phyloP scores from a whole-genome alignment of 2,888 invertebrate species.

The Blastobasis adustella region DNA sequence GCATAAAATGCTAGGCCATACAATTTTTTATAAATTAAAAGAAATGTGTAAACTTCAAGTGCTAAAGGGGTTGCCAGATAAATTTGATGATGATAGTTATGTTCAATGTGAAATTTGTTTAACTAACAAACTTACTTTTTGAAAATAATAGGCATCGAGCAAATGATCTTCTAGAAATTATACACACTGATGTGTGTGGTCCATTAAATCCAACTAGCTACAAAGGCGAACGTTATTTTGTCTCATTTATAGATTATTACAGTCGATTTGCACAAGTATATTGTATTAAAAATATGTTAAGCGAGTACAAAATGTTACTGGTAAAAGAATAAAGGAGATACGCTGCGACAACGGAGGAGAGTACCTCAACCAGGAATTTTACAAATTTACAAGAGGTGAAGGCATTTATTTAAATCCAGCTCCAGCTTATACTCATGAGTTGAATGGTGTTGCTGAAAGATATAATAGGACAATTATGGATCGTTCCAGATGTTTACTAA shows the following conservation, averaged over 20 bases:
- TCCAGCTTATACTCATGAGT: conserved; percentile 23
- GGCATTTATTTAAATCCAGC: conserved; percentile 21
- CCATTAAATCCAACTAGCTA: conserved; percentile 2
- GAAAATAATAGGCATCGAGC: too few species aligned
- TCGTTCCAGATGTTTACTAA: conserved; percentile 18
- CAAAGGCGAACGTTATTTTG: conserved; percentile 22
- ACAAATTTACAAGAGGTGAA: conserved; percentile 17
- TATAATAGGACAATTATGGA: conserved; percentile 23
- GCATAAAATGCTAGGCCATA: too few species aligned
- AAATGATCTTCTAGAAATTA: too few species aligned
- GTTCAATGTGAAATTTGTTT: too few species aligned
- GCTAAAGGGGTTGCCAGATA: too few species aligned
- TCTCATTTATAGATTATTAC: conserved; percentile 23
- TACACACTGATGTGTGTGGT: too few species aligned
- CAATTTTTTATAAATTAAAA: too few species aligned
- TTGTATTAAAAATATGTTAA: conserved; percentile 21
- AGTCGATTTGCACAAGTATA: conserved; percentile 17
- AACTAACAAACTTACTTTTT: too few species aligned
- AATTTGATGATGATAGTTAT: too few species aligned
- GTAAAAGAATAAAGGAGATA: conserved; percentile 19
- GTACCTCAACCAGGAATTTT: conserved; percentile 19
- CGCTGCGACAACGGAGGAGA: conserved; percentile 22
- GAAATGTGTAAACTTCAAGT: too few species aligned
- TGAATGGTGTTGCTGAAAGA: conserved; percentile 24
- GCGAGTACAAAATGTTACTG: conserved; percentile 15